These are phyloP conservation scores for Alfaro cultratus DNA, from an alignment of 2,797 vertebrate genomes.

Conservation along the genomic window DNA sequence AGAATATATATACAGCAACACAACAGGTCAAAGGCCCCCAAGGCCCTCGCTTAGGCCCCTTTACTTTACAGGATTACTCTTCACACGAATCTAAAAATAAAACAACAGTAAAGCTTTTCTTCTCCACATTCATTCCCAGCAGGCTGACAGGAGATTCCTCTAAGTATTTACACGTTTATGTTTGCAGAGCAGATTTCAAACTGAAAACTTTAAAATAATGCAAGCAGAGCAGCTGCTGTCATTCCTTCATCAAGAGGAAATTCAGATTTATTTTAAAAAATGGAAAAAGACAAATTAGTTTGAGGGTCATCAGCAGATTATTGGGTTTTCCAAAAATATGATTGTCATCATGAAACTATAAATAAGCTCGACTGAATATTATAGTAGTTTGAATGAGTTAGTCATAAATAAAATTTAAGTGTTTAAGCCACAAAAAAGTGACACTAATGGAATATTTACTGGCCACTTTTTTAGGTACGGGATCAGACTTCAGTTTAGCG, in stretches of 20 bases:
- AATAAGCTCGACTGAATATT: neutral
- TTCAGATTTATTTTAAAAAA: no score
- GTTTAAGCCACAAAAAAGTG: neutral
- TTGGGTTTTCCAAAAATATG: neutral
- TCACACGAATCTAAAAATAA: constrained; percentile 24
- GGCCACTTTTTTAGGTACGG: neutral
- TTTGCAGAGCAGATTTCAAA: constrained; percentile 51
- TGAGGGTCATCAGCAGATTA: neutral
- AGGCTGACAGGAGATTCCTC: constrained; percentile 38
- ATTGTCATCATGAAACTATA: neutral
- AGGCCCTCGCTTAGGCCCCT: no score
- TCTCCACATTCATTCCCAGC: constrained; percentile 48
- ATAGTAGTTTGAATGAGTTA: neutral
- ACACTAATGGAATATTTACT: neutral
- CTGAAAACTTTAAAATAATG: neutral
- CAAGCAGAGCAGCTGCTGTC: neutral
- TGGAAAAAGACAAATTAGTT: no score
- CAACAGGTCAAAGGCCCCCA: neutral
- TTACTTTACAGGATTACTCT: neutral
- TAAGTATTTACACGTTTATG: constrained; percentile 21
- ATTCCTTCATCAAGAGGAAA: neutral
- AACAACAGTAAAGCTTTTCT: constrained; percentile 19
- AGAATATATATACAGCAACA: neutral
- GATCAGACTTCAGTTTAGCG: no score
- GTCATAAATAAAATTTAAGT: neutral